Evolutionary conservation across 2,113 vertebrate genomes (phyloP), one percentile per base, ranked within the genome.

Genomic region (Benthochromis sp.): DNA sequence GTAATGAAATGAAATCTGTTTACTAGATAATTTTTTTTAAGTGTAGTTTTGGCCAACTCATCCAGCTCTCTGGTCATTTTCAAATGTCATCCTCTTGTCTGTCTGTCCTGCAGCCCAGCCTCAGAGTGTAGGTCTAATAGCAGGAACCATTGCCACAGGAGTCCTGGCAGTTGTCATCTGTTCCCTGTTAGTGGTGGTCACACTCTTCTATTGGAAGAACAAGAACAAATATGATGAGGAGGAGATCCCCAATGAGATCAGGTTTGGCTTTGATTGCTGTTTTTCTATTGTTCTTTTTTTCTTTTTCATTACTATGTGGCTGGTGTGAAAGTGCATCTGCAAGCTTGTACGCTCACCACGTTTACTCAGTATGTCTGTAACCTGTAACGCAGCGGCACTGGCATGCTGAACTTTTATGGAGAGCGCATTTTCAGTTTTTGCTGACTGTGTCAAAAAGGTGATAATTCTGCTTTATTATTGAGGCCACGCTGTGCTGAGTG

Each of bases 171-270:
- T 97, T 5, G 86, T 99, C 90, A 95, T 99, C 92, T 99, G 97
- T 86, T 96, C 97, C 84, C 95, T 97, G 31, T 93, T 98, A 84
- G 97, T 98, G 93, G 97, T 97, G 12, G 96, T 99, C 71, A 96
- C 96, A 4, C 96, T 99, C 36, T 98, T 98, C 96, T 99, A 99
- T 94, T 99, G 98, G 98, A 99, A 96, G 96, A 99, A 97, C 92
- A 99, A 98, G 96, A 98, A 99, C 93, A 98, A 97, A 94, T 99
- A 99, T 55, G 99, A 99, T 5, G 99, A 99, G 17, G 99, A 99
- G 76, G 99, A 99, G 92, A 98, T 99, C 88, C 98, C 99, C 66
- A 99, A 99, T 83, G 99, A 99, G 94, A 99, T 99, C 97, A 98
- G 98, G 99, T 99, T 43, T 24, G 85, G 6, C 27, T 82, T 53